Conservation (phyloP, 2,888 invertebrate genomes). For the Orthosia gothica region DNA sequence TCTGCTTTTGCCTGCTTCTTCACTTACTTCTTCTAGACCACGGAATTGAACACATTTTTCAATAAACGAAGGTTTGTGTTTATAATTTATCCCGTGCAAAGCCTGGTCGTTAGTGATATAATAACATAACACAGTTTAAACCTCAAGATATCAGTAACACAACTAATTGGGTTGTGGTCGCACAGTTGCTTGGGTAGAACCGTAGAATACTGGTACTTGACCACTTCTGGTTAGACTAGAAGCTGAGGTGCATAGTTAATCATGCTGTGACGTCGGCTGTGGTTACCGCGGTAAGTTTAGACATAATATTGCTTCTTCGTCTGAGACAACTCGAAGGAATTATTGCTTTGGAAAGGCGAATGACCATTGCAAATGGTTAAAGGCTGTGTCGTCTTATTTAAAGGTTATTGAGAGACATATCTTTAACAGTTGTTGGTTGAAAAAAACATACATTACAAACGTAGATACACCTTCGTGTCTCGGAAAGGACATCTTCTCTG, state of each 20-base stretch:
- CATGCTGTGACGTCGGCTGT: slow-evolving; percentile 15
- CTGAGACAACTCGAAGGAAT: not conserved
- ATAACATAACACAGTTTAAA: slow-evolving; percentile 3
- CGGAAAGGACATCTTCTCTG: too few species aligned
- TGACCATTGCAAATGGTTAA: not conserved
- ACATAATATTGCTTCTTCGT: slow-evolving; percentile 5
- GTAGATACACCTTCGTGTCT: too few species aligned
- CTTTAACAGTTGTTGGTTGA: not conserved
- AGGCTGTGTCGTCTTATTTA: not conserved
- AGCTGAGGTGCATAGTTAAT: slow-evolving; percentile 24
- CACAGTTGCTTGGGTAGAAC: slow-evolving; percentile 11
- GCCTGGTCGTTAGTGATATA: not conserved
- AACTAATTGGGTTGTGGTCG: slow-evolving; percentile 52
- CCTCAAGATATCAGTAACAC: slow-evolving; percentile 18
- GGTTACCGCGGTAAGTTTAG: slow-evolving; percentile 12
- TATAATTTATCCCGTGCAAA: too few species aligned
- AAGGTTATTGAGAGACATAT: not conserved
- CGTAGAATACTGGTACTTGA: slow-evolving; percentile 22
- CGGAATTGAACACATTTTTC: too few species aligned
- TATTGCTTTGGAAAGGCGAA: not conserved
- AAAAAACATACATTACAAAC: too few species aligned
- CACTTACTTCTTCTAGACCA: too few species aligned
- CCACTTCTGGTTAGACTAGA: slow-evolving; percentile 40
- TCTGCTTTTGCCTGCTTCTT: too few species aligned
- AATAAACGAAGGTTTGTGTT: too few species aligned